Base-by-base conservation (phyloP, 1,140 invertebrate genomes). In the Nasonia giraulti region DNA sequence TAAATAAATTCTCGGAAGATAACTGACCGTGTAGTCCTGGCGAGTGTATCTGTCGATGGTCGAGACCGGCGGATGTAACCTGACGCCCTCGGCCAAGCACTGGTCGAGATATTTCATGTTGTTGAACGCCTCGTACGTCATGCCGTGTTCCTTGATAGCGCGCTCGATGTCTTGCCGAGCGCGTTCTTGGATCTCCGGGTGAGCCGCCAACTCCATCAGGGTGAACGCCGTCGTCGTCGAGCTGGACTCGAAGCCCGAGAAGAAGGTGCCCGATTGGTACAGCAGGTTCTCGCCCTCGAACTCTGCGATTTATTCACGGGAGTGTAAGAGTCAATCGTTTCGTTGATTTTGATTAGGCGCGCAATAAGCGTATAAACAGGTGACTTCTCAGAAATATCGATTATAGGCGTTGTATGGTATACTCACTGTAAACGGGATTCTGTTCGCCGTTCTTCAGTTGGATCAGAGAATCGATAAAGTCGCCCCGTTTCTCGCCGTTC, bases 51-150 rank as follows among this genome's bases (percentile, higher is more conserved):
- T 88, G 50, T 93, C 94, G 85, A 95, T 93, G 3, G 94, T 92
- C 3, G 95, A 94, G 1, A 95, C 94, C 23, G 95, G 93, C 14
- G 95, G 95, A 89, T 94, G 95, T 14, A 95, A 85, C 73, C 95
- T 90, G 6, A 95, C 88, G 12, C 93, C 91, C 86, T 92, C 91
- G 11, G 89, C 74, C 83, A 88, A 12, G 85, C 87, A 74, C 81
- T 91, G 90, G 78, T 92, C 89, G 12, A 92, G 84, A 82, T 91
- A 92, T 55, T 91, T 91, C 91, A 91, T 92, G 0, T 92, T 87
- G 44, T 89, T 90, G 44, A 92, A 90, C 20, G 90, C 90, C 71
- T 91, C 90, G 62, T 89, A 91, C 0, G 89, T 90, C 80, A 89
- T 83, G 2, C 90, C 90, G 85, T 90, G 75, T 78, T 89, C 87